Conservation (phyloP, 2,888 invertebrate species). For the Cephus spinipes region DNA sequence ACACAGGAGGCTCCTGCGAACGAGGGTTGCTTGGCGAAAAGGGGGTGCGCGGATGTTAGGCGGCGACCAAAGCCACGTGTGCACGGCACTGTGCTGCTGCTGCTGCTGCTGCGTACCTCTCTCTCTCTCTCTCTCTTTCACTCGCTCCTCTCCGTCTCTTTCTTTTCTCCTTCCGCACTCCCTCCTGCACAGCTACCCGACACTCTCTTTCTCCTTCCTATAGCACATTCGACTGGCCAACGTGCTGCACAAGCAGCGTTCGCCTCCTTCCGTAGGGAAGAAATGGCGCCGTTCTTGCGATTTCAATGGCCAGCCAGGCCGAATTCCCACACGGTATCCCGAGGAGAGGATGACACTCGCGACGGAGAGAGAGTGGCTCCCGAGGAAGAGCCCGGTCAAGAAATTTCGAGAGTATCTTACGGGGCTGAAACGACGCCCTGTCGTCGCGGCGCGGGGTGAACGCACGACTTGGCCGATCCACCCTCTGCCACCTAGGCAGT, state of each 20-base stretch:
- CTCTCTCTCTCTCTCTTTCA: background rate
- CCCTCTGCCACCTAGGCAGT: slow-evolving; percentile 6
- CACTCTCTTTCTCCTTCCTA: background rate
- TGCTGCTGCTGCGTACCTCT: background rate
- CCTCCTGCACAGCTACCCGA: background rate
- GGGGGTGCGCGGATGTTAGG: background rate
- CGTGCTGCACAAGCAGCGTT: background rate
- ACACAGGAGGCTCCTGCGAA: background rate
- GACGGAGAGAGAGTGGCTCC: background rate
- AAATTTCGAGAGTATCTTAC: slow-evolving; percentile 1
- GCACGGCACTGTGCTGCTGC: background rate
- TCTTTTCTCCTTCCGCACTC: background rate
- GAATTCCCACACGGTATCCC: background rate
- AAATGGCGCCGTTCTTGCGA: background rate
- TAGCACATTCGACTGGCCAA: slow-evolving; percentile 1
- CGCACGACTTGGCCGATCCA: slow-evolving; percentile 58
- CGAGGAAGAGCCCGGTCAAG: background rate
- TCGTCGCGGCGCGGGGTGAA: slow-evolving; percentile 64
- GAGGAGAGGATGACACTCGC: slow-evolving; percentile 17
- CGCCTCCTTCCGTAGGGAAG: background rate
- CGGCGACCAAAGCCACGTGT: background rate
- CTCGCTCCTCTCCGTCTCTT: background rate
- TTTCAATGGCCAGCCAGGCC: background rate
- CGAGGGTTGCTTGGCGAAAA: background rate
- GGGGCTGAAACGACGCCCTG: slow-evolving; percentile 55